These are phyloP conservation scores for Megalops atlanticus DNA, from an alignment of 2,113 vertebrate genomes.

Conservation along the genomic window DNA sequence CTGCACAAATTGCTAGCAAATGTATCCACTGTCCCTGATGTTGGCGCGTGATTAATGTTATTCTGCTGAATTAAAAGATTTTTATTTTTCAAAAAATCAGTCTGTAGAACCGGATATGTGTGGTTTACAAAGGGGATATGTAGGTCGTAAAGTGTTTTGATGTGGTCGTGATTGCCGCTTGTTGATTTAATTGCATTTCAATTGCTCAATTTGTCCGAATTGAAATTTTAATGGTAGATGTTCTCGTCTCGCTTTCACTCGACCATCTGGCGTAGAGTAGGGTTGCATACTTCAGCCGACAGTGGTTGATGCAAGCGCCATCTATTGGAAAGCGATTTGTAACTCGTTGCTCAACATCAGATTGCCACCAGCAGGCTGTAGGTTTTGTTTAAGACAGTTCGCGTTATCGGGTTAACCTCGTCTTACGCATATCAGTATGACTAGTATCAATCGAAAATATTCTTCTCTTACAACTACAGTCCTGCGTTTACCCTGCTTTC, in stretches of 20 bases:
- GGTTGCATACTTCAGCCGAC: slow-evolving; percentile 37
- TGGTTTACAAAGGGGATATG: slow-evolving; percentile 44
- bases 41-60: no score
- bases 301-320: slow-evolving; percentile 72
- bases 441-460: no score
- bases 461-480: no score
- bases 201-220: slow-evolving; percentile 71
- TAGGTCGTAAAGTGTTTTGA: slow-evolving; percentile 55
- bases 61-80: not conserved
- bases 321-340: slow-evolving; percentile 70
- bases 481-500: no score
- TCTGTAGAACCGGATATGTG: not conserved
- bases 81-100: not conserved
- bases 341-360: not conserved
- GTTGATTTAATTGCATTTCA: slow-evolving; percentile 65
- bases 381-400: no score
- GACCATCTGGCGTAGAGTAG: slow-evolving; percentile 74
- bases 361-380: no score
- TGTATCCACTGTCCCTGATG: no score
- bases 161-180: slow-evolving; percentile 61
- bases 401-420: no score
- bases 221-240: slow-evolving; percentile 71
- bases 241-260: slow-evolving; percentile 59
- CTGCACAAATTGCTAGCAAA: no score
- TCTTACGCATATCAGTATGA: no score